Conservation (phyloP, 1,140 invertebrate genomes). For the Oedothorax gibbosus region DNA sequence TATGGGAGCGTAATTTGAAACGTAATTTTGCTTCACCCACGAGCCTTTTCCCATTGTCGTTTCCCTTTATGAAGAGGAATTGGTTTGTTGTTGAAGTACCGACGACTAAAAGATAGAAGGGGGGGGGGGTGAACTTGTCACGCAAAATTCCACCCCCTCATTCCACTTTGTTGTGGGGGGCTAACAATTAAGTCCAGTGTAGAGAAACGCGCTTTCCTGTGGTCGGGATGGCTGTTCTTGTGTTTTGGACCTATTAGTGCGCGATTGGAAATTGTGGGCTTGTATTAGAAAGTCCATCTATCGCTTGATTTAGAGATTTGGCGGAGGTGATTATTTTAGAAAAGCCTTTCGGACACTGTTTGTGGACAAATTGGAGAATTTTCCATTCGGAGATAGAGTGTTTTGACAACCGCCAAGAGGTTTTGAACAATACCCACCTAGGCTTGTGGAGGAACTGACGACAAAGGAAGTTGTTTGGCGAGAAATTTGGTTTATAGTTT, state of each 20-base stretch:
- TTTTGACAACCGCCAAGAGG: conserved; percentile 51
- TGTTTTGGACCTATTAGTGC: conserved; percentile 52
- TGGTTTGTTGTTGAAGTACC: conserved; percentile 58
- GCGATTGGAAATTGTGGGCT: conserved; percentile 50
- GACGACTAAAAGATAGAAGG: conserved; percentile 8
- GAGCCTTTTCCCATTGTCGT: conserved; percentile 51
- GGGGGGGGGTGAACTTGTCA: conserved; percentile 24
- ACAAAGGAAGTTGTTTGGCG: neutral
- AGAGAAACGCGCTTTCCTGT: conserved; percentile 42
- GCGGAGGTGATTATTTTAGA: conserved; percentile 58
- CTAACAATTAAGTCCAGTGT: conserved; percentile 54
- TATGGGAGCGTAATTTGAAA: conserved; percentile 60
- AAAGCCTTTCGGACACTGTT: conserved; percentile 43
- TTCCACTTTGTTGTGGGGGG: neutral
- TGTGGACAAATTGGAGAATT: conserved; percentile 56
- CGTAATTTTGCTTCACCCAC: conserved; percentile 50
- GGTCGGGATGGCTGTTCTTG: conserved; percentile 38
- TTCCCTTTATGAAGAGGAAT: conserved; percentile 57
- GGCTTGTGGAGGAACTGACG: neutral
- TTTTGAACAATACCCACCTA: conserved; percentile 29
- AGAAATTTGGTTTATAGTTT: too few species aligned
- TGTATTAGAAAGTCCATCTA: conserved; percentile 52
- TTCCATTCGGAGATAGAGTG: conserved; percentile 48
- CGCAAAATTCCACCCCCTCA: conserved; percentile 15
- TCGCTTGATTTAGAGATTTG: conserved; percentile 60